phyloP scores from a whole-genome alignment of 2,797 vertebrate species.

The Aulostomus chinensis region DNA sequence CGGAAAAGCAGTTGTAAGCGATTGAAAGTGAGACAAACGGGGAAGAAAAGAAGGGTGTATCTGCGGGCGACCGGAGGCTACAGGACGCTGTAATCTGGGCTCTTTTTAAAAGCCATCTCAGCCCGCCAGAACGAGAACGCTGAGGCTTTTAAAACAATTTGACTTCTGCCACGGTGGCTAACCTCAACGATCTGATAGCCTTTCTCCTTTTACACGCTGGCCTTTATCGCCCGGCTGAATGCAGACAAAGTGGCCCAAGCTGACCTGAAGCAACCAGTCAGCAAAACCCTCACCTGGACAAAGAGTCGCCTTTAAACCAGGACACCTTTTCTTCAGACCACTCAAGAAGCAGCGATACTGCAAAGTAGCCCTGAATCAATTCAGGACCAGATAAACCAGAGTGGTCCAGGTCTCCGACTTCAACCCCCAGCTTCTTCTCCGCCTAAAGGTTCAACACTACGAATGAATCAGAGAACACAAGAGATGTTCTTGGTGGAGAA shows the following conservation, averaged over 20 bases:
- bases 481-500: too few species aligned
- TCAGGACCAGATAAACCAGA: too few species aligned
- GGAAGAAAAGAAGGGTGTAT: slow-evolving; percentile 67
- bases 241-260: slow-evolving; percentile 55
- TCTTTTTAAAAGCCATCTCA: slow-evolving; percentile 72
- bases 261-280: slow-evolving; percentile 26
- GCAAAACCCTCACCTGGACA: background rate
- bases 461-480: too few species aligned
- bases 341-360: too few species aligned
- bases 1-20: slow-evolving; percentile 55
- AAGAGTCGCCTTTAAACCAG: too few species aligned
- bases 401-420: too few species aligned
- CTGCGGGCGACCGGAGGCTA: slow-evolving; percentile 33
- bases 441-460: too few species aligned
- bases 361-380: too few species aligned
- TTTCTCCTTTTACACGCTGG: slow-evolving; percentile 73
- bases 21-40: slow-evolving; percentile 65
- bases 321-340: too few species aligned
- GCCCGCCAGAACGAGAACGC: slow-evolving; percentile 34
- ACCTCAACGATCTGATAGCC: slow-evolving; percentile 71
- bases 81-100: slow-evolving; percentile 69
- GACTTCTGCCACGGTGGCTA: slow-evolving; percentile 68
- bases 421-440: too few species aligned
- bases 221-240: slow-evolving; percentile 60
- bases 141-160: slow-evolving; percentile 54